These are phyloP conservation scores for Coelogynopora nodosa DNA, from an alignment of 2,888 invertebrate genomes.

Conservation along the genomic window DNA sequence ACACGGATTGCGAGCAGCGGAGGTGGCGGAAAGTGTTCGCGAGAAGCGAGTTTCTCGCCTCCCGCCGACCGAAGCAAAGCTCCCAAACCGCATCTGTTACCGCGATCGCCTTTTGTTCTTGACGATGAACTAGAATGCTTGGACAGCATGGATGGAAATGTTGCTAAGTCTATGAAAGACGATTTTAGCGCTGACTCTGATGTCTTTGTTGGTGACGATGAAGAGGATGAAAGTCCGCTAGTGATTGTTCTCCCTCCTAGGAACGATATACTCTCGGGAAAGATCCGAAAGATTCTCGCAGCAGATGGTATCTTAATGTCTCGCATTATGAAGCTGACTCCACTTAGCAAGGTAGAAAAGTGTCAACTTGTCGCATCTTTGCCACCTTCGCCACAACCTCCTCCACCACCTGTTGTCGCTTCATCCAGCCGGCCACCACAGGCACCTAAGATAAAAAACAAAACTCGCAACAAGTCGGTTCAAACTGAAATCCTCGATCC, in stretches of 20 bases:
- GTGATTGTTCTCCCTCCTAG: not conserved
- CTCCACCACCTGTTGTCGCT: not conserved
- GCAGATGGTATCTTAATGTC: not conserved
- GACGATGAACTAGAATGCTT: not conserved
- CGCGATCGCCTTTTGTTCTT: not conserved
- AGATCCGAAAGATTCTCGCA: not conserved
- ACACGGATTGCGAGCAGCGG: not conserved
- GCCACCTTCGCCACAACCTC: not conserved
- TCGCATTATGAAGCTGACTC: not conserved
- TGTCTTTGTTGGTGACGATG: not conserved
- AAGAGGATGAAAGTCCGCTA: not conserved
- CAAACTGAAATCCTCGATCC: not conserved
- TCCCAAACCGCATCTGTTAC: not conserved
- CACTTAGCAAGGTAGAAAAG: not conserved
- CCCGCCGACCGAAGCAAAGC: slow-evolving; percentile 31
- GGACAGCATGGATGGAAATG: not conserved
- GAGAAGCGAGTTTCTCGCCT: slow-evolving; percentile 35
- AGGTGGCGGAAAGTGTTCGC: slow-evolving; percentile 18
- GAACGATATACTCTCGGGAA: too few relatives aligned
- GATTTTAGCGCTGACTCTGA: not conserved
- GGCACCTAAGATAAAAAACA: not conserved
- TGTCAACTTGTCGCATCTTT: not conserved
- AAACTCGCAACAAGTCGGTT: not conserved
- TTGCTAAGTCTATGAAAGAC: not conserved
- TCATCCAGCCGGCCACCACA: not conserved